Evolutionary conservation across 2,888 invertebrate species (phyloP), one percentile per base, ranked within the genome.

Genomic region (Toxonevra muliebris): DNA sequence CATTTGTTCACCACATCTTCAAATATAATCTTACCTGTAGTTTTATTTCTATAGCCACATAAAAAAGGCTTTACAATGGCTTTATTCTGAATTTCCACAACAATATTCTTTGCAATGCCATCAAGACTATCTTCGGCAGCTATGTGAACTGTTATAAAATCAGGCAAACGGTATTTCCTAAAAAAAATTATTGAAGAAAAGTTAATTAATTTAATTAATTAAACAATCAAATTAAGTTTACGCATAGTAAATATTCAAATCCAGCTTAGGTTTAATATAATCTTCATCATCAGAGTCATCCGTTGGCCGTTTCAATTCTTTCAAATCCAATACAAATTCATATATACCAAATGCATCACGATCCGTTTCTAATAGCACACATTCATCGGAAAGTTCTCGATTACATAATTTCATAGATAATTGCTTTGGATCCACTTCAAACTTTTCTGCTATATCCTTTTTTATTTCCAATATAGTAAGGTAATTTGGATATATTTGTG

Each of bases 21-120:
- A 48, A 48, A 48, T 48, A 15, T 66, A 3, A 7, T 54, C 65
- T 81, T 87, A 20, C 91, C 90, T 65, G 91, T 93, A 62, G 87
- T 80, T 74, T 88, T 88, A 82, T 96, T 89, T 69, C 88, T 87
- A 84, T 92, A 96, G 43, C 96, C 96, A 61, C 95, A 74, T 92
- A 84, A 84, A 85, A 90, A 93, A 0, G 94, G 93, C 80, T 95
- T 96, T 52, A 87, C 80, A 48, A 91, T 90, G 0, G 85, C 79
- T 50, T 87, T 84, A 75, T 89, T 88, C 74, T 88, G 87, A 71
- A 90, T 88, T 82, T 89, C 88, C 0, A 89, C 88, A 13, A 89
- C 86, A 15, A 89, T 80, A 61, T 87, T 86, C 74, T 85, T 87
- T 3, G 82, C 77, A 4, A 7, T 12, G 0, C 77, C 79, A 71